Base-by-base conservation (phyloP, 2,797 vertebrate species). In the Sebastes itinus region DNA sequence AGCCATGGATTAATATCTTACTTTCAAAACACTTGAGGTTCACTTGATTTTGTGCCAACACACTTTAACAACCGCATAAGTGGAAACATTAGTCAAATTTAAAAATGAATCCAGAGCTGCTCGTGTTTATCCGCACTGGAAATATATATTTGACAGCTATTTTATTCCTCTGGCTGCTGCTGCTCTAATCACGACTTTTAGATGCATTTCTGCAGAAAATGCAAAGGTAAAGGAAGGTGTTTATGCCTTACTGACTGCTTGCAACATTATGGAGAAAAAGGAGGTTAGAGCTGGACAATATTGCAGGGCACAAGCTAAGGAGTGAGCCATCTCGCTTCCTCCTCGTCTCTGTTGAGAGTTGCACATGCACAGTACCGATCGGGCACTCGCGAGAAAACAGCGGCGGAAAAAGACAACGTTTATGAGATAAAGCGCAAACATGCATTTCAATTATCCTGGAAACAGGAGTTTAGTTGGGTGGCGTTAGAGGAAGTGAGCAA, bases 21-120 rank as follows among this genome's bases (percentile, higher is more conserved):
- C 33, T 73, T 84, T 72, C 23, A 79, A 42, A 82, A 66, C 55
- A 55, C 35, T 65, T 42, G 35, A 74, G 27, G 27, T 62, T 32
- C 59, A 69, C 69, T 70, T 66, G 9, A 79, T 59, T 78, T 71
- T 56, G 54, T 2, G 49, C n/a, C 61, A 75, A 30, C 35, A 59
- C 11, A 49, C 25, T 74, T 30, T 20, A 56, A 79, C 27, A 79
- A 63, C 22, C 30, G 30, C 7, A 6, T n/a, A 56, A 76, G 52
- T 18, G n/a, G 62, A 72, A 66, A 60, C 38, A 63, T 65, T 33
- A 30, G 10, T 78, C 11, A 28, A 18, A 46, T 61, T 22, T 6
- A 55, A 1, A 49, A 63, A 56, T 61, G 5, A 78, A 72, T 54
- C 10, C 14, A 72, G 11, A 23, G 28, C 6, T 7, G 22, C 58